These are phyloP conservation scores for Parnassius smintheus DNA, from an alignment of 2,888 invertebrate genomes.

Conservation along the genomic window DNA sequence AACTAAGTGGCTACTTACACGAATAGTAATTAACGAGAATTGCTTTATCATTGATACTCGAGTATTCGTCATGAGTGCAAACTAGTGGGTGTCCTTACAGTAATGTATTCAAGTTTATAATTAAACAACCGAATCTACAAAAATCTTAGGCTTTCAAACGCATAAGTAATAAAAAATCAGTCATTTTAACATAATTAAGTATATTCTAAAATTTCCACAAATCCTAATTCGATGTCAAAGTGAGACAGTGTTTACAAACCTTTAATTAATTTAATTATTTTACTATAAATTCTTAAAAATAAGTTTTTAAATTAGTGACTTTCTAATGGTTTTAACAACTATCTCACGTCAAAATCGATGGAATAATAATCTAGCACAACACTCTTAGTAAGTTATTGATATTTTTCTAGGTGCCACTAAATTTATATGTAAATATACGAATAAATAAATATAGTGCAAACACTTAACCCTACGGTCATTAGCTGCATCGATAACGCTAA, in stretches of 20 bases:
- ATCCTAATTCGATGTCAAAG: constrained; percentile 73
- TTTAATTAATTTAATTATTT: constrained; percentile 68
- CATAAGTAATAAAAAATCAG: constrained; percentile 74
- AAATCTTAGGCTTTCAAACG: constrained; percentile 78
- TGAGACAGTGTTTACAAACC: constrained; percentile 68
- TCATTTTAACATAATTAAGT: constrained; percentile 80
- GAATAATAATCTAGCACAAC: constrained; percentile 79
- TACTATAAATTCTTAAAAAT: constrained; percentile 77
- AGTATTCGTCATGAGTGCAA: constrained; percentile 72
- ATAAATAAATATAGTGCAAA: constrained; percentile 80
- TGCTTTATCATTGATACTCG: constrained; percentile 72
- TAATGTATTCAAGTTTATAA: constrained; percentile 69
- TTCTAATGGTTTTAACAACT: constrained; percentile 65
- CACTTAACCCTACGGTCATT: constrained; percentile 80
- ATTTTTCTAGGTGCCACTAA: constrained; percentile 81
- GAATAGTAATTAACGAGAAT: constrained; percentile 77
- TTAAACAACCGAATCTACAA: constrained; percentile 74
- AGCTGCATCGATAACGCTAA: constrained; percentile 73
- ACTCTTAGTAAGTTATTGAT: constrained; percentile 81
- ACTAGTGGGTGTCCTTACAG: constrained; percentile 74
- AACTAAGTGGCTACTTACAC: constrained; percentile 70
- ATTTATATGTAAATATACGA: constrained; percentile 78
- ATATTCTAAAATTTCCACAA: constrained; percentile 79
- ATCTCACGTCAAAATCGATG: constrained; percentile 73
- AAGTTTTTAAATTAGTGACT: constrained; percentile 79